Evolutionary conservation across 2,113 vertebrate genomes (phyloP), one percentile per base, ranked within the genome.

Genomic region (Dicrurus megarhynchus): DNA sequence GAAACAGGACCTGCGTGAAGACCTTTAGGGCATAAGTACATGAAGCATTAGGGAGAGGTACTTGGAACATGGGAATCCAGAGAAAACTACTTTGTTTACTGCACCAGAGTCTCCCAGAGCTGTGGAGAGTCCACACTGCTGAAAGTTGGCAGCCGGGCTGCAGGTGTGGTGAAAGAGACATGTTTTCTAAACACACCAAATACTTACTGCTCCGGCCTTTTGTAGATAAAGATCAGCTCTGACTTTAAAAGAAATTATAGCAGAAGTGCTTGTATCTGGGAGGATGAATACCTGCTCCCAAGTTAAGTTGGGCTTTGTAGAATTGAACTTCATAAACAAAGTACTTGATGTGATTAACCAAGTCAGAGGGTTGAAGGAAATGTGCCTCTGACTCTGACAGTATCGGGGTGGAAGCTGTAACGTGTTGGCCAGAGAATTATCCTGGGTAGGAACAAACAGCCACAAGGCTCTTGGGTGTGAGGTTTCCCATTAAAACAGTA

Each of bases 151-250:
- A 95, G 83, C 57, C 2, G 0, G 49, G 73, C 88, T 87, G 90
- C 95, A 96, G 96, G 96, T 97, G 92, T 95, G 93, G 95, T 82
- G 92, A 64, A 63, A 89, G 95, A 87, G 57, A 27, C 0, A 5
- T 94, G 87, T 95, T 95, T 96, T 94, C 94, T 97, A 96, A 95
- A 97, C 89, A 85, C 22, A 6, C 49, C 63, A 73, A 85, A 60
- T 85, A 79, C 64, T 88, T 90, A 85, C 39, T 95, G 89, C 87
- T 90, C 82, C 0, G 69, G 68, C 59, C 94, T 95, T 97, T 96
- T 97, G 95, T 95, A 97, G 96, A 97, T 96, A 94, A 96, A 42
- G 82, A 97, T 97, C 95, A 88, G 78, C 75, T 75, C 60, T 90
- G 93, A 74, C 84, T 93, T 83, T 69, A 90, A 94, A 94, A 90